Percentiles rank a stretch among this genome's conserved stretches.
These are phyloP conservation scores for Bombus confusus DNA, from an alignment of 1,140 invertebrate genomes.

Conservation along the genomic window DNA sequence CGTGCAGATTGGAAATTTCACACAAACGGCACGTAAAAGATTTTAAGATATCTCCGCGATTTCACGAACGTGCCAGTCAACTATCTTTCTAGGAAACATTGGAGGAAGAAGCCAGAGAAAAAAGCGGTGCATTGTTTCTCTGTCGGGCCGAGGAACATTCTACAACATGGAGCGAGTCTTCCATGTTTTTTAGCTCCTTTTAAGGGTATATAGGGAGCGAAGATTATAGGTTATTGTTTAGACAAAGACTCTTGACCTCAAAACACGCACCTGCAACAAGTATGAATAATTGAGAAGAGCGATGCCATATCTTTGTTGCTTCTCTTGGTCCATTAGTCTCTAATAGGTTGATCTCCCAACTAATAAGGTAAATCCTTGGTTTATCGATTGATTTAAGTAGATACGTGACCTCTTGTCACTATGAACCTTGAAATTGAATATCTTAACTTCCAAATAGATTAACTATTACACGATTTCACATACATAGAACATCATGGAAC, in stretches of 20 bases:
- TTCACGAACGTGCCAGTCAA: conserved; percentile 28
- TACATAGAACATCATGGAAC: not conserved
- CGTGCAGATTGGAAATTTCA: not conserved
- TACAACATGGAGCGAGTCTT: conserved; percentile 10
- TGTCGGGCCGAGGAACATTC: conserved; percentile 5
- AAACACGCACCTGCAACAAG: not conserved
- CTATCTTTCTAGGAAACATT: conserved; percentile 53
- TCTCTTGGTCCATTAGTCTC: not conserved
- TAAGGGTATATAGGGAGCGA: not conserved
- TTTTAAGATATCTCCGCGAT: conserved; percentile 14
- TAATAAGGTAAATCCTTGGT: not conserved
- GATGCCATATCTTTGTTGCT: not conserved
- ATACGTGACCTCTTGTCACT: not conserved
- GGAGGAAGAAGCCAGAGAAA: conserved; percentile 11
- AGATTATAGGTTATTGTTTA: conserved; percentile 41
- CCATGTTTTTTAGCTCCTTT: conserved; percentile 18
- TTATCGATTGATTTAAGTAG: not conserved
- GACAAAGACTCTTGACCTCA: conserved; percentile 34
- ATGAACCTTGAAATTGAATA: not conserved
- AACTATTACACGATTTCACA: not conserved
- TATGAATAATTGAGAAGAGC: not conserved
- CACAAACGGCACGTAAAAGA: conserved; percentile 11
- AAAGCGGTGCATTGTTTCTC: conserved; percentile 34
- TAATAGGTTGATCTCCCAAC: not conserved
- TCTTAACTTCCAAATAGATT: not conserved